phyloP scores from a whole-genome alignment of 2,888 invertebrate species.

The Nezara viridula region DNA sequence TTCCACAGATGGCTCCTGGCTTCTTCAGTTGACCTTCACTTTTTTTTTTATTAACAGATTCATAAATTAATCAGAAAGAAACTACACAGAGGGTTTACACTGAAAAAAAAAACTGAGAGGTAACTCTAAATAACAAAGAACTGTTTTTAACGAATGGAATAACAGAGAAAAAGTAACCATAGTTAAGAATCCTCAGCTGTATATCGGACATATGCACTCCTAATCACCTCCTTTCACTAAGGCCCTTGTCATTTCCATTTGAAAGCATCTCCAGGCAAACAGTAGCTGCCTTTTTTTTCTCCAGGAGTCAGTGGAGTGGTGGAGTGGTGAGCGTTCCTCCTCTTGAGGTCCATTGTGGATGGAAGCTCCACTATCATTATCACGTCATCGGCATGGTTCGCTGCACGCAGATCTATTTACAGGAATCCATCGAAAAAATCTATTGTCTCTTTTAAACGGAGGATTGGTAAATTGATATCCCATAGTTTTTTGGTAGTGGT shows the following conservation, averaged over 20 bases:
- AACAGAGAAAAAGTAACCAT: not conserved
- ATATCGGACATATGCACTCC: not conserved
- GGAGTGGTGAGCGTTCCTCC: not conserved
- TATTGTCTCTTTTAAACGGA: constrained; percentile 11
- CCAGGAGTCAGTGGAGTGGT: not conserved
- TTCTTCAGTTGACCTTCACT: no score
- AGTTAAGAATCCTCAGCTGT: not conserved
- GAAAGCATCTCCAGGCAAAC: constrained; percentile 30
- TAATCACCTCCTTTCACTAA: constrained; percentile 15
- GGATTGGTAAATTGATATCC: not conserved
- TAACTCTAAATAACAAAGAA: not conserved
- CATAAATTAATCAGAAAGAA: not conserved
- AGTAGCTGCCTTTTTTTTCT: not conserved
- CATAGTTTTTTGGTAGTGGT: not conserved
- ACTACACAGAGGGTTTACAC: not conserved
- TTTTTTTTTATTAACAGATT: no score
- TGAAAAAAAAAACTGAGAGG: not conserved
- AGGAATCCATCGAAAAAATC: not conserved
- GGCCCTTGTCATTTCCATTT: not conserved
- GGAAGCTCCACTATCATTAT: not conserved
- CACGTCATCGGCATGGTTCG: constrained; percentile 23
- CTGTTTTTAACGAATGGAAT: not conserved
- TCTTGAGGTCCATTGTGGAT: not conserved
- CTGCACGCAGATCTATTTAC: constrained; percentile 24
- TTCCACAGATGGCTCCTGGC: no score